Base-by-base conservation (phyloP, 2,888 invertebrate species). In the Stegana nigrithorax region DNA sequence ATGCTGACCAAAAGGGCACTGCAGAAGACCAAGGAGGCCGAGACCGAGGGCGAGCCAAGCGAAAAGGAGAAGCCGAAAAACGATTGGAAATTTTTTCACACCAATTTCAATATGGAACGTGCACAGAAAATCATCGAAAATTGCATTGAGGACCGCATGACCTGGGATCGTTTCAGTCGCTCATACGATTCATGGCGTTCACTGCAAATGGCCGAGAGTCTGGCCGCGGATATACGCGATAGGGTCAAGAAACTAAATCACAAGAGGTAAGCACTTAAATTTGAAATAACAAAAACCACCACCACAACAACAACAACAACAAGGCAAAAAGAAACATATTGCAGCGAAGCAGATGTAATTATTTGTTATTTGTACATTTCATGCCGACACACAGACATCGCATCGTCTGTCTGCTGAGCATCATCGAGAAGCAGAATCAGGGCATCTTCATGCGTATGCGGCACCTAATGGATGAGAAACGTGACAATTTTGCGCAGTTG, bases 161-260 rank as follows among this genome's bases (percentile, higher is more conserved):
- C 82, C 19, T 85, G 85, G 84, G 86, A 85, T 73, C 78, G 84
- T 3, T 81, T 84, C 26, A 84, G 82, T 65, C 84, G 85, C 60
- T 81, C 81, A n/a, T 85, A 83, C 57, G 86, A 85, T 66, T 82
- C 85, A 1, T 85, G 85, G 84, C 82, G 84, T 8, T 83, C 84
- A 1, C 68, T 83, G 3, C 80, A 81, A 64, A 71, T 85, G 70
- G 82, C 76, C n/a, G 83, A 85, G 67, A 75, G 73, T 60, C 67
- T 85, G 56, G 78, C 84, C 7, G 72, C 76, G 0, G 83, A 85
- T 63, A 84, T 85, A 62, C 73, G 83, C 7, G 78, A 84, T 62
- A 73, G 82, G 62, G 79, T 85, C 51, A 85, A 85, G 67, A 70
- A 73, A 63, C 69, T 85, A 39, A 81, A 82, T 64, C 75, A 84